A percentile compares a stretch with the other conserved stretches of the same genome.
These are phyloP conservation scores for Selene dorsalis DNA, from an alignment of 2,797 vertebrate species.

Conservation along the genomic window DNA sequence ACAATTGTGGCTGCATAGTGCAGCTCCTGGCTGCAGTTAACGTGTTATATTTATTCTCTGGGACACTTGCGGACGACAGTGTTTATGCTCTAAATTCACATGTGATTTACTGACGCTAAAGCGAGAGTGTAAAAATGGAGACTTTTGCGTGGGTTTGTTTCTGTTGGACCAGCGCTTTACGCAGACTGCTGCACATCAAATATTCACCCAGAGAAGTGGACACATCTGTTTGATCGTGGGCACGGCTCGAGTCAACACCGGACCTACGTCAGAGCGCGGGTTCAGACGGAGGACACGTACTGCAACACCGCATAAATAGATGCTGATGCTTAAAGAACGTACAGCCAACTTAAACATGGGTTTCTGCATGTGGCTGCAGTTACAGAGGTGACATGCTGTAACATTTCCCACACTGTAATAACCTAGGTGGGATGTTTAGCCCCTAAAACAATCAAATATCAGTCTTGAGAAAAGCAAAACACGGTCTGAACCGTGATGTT, in stretches of 20 bases:
- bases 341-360: constrained; percentile 34
- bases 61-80: background rate
- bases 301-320: constrained; percentile 38
- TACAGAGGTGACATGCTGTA: constrained; percentile 9
- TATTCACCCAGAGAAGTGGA: constrained; percentile 35
- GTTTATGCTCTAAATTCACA: constrained; percentile 11
- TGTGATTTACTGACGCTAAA: constrained; percentile 18
- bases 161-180: constrained; percentile 6
- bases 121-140: constrained; percentile 7
- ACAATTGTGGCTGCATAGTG: constrained; percentile 9
- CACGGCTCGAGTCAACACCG: constrained; percentile 38
- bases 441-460: constrained; percentile 11
- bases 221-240: constrained; percentile 49
- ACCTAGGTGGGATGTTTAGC: background rate
- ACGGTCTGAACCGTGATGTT: background rate
- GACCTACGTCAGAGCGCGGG: constrained; percentile 44
- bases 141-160: constrained; percentile 21
- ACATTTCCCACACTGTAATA: constrained; percentile 12
- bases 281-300: constrained; percentile 48
- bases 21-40: background rate
- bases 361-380: constrained; percentile 38
- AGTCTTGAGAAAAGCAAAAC: constrained; percentile 6
- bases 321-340: constrained; percentile 34
- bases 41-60: background rate
- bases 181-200: constrained; percentile 16